phyloP scores from a whole-genome alignment of 2,113 vertebrate species.

The Rhinoderma darwinii region DNA sequence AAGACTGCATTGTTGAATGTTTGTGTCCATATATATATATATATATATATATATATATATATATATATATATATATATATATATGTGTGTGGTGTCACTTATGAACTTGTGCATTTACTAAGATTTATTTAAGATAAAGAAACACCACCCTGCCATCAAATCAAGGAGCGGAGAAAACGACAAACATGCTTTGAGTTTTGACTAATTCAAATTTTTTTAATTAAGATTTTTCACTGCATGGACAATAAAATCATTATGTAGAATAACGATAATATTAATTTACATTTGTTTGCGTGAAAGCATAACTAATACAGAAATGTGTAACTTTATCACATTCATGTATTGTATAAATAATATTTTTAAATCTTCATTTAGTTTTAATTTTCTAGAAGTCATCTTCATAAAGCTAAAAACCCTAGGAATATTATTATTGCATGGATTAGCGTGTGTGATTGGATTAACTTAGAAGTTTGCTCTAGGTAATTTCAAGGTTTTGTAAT shows the following conservation, averaged over 20 bases:
- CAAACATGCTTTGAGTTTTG: not conserved
- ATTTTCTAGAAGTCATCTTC: not conserved
- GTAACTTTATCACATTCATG: constrained; percentile 5
- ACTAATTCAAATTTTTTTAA: not conserved
- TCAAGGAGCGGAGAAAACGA: not conserved
- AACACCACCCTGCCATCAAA: not conserved
- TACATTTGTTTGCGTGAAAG: not conserved
- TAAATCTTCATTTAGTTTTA: not conserved
- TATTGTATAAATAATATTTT: not conserved
- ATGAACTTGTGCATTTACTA: too few relatives aligned
- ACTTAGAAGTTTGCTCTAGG: constrained; percentile 55
- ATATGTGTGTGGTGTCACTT: too few relatives aligned
- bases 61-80: too few relatives aligned
- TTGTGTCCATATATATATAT: too few relatives aligned
- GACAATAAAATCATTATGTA: not conserved
- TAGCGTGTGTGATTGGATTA: constrained; percentile 60
- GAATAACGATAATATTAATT: constrained; percentile 12
- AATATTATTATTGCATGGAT: constrained; percentile 56
- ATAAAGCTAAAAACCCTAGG: constrained; percentile 46
- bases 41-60: too few relatives aligned
- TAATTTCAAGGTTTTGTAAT: constrained; percentile 63
- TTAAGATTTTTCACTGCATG: not conserved
- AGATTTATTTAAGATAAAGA: not conserved
- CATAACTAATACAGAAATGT: not conserved
- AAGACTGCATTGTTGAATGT: too few relatives aligned